phyloP scores from a whole-genome alignment of 2,888 invertebrate genomes.

The Dichetophora obliterata region DNA sequence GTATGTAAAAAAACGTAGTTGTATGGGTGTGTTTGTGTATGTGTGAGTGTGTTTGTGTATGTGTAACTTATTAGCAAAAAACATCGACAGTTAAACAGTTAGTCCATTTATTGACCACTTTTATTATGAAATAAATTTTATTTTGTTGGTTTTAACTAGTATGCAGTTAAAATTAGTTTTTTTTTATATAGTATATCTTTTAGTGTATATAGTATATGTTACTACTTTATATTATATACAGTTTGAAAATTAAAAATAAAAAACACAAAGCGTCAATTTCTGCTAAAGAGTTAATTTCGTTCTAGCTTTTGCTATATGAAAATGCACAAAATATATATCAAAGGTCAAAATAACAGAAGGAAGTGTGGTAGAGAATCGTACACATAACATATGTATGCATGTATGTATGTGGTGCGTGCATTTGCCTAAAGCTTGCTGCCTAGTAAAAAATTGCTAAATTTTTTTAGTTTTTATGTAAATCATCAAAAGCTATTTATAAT shows the following conservation, averaged over 20 bases:
- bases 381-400: no score
- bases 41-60: conserved; percentile 10
- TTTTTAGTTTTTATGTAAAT: no score
- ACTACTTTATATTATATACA: neutral
- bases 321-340: neutral
- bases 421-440: no score
- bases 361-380: no score
- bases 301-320: no score
- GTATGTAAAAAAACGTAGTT: conserved; percentile 8
- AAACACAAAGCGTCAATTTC: no score
- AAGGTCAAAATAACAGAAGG: neutral
- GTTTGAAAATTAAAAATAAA: no score
- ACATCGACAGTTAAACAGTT: conserved; percentile 66
- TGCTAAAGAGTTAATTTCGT: no score
- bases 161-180: neutral
- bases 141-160: neutral
- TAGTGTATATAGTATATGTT: neutral
- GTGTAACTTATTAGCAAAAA: conserved; percentile 62
- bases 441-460: no score
- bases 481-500: no score
- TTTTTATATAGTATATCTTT: neutral
- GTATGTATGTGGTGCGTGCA: no score
- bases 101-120: neutral
- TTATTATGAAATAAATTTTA: neutral
- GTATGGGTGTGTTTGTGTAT: neutral